These are phyloP conservation scores for Acronicta psi DNA, from an alignment of 2,888 invertebrate genomes.

Conservation along the genomic window DNA sequence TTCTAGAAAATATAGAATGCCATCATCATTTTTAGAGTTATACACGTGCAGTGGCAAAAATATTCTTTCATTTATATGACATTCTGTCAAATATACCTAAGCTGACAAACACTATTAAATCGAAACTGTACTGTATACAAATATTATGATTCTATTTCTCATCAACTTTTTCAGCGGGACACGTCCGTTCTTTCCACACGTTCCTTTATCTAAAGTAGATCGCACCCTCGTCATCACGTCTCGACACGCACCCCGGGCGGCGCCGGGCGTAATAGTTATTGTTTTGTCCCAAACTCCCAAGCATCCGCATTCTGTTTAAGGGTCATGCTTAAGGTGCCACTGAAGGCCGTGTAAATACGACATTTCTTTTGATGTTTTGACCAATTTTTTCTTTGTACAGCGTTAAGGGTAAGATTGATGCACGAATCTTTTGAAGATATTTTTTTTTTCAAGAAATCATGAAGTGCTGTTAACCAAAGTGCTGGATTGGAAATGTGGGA, in stretches of 20 bases:
- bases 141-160: conserved; percentile 14
- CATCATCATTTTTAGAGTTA: too few species aligned
- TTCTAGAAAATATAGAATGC: too few species aligned
- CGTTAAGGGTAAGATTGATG: too few species aligned
- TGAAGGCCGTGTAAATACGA: neutral
- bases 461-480: too few species aligned
- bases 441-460: neutral
- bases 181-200: conserved; percentile 34
- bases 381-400: neutral
- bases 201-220: conserved; percentile 48
- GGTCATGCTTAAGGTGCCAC: conserved; percentile 1
- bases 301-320: neutral
- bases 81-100: too few species aligned
- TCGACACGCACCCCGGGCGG: conserved; percentile 10
- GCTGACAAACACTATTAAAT: too few species aligned
- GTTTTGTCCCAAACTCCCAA: conserved; percentile 13
- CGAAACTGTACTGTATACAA: too few species aligned
- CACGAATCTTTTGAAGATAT: neutral
- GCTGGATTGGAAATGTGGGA: too few species aligned
- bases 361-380: neutral
- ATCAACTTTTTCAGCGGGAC: conserved; percentile 17
- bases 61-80: too few species aligned
- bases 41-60: too few species aligned
- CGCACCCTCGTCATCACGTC: conserved; percentile 47
- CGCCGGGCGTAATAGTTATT: conserved; percentile 15